phyloP scores from a whole-genome alignment of 2,888 invertebrate species.

The Argyresthia albistria region DNA sequence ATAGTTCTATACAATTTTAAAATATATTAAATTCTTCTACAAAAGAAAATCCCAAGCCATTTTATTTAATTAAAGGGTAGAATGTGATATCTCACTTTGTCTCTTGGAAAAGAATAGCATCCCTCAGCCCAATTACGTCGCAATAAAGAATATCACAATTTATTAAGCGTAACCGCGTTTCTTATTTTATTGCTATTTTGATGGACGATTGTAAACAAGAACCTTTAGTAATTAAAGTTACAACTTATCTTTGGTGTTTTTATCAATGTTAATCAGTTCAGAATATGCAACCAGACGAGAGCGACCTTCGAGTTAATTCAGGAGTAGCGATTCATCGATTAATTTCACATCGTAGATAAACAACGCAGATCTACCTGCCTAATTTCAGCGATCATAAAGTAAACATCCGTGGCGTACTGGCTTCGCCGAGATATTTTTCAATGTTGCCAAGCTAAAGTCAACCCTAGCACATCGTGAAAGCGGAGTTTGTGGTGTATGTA shows the following conservation, averaged over 20 bases:
- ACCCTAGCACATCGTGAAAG: not conserved
- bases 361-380: not conserved
- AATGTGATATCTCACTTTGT: constrained; percentile 40
- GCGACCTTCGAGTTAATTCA: not conserved
- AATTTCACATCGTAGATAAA: no score
- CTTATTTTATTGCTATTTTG: no score
- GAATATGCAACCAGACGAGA: not conserved
- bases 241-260: no score
- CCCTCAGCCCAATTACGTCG: constrained; percentile 39
- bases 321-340: not conserved
- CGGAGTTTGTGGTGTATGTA: not conserved
- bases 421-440: not conserved
- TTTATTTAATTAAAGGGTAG: constrained; percentile 34
- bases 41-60: no score
- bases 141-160: constrained; percentile 26
- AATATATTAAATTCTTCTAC: no score
- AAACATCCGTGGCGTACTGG: not conserved
- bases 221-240: not conserved
- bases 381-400: not conserved
- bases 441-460: not conserved
- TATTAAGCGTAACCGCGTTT: constrained; percentile 16
- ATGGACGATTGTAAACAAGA: not conserved
- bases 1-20: no score
- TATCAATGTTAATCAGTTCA: no score
- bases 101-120: constrained; percentile 26